Conservation (phyloP, 2,113 vertebrate species). For the Campylomormyrus tamandua region DNA sequence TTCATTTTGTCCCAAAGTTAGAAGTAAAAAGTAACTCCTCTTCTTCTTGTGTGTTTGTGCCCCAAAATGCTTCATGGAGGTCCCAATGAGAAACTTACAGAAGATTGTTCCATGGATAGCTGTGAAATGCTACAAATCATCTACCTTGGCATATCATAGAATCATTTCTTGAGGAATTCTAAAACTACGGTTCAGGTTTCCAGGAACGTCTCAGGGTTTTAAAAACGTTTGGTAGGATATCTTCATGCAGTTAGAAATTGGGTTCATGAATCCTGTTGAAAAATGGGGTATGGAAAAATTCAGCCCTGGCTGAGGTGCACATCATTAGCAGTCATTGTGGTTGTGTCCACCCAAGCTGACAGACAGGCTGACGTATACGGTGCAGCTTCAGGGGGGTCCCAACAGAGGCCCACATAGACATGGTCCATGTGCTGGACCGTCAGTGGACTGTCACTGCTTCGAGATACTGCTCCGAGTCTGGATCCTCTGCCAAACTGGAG, state of each 20-base stretch:
- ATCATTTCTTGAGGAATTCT: not conserved
- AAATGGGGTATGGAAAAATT: not conserved
- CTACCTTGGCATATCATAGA: not conserved
- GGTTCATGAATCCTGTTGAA: not conserved
- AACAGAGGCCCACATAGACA: not conserved
- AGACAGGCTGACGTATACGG: not conserved
- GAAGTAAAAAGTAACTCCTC: not conserved
- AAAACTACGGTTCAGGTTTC: not conserved
- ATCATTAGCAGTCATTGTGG: not conserved
- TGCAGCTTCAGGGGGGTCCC: not conserved
- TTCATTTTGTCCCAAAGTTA: not conserved
- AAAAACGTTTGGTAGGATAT: not conserved
- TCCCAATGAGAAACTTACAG: not conserved
- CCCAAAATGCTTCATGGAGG: not conserved
- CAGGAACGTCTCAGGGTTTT: not conserved
- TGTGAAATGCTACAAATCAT: not conserved
- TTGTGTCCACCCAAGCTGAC: not conserved
- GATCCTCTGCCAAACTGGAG: not conserved
- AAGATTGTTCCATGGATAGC: not conserved
- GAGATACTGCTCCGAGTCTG: not conserved
- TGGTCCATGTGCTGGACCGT: slow-evolving; percentile 12
- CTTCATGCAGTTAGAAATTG: not conserved
- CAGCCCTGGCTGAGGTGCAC: not conserved
- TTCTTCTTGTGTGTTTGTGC: not conserved
- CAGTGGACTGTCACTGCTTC: not conserved